Base-by-base conservation (phyloP, 1,140 invertebrate genomes). In the Zophobas morio region DNA sequence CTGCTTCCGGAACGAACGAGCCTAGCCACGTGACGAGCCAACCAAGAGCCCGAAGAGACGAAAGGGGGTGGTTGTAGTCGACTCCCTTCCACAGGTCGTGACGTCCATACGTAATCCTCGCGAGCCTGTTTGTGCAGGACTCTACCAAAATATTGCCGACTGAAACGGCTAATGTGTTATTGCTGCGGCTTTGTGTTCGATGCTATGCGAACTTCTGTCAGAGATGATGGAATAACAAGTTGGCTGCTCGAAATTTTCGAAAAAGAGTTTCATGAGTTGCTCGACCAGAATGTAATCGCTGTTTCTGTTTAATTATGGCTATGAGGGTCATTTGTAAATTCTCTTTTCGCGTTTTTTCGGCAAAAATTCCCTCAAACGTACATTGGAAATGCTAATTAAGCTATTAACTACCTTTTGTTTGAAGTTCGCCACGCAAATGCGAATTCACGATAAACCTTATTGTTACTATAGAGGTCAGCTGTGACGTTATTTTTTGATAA, bases 91-190 rank as follows among this genome's bases (percentile, higher is more conserved):
- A 54, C 37, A 66, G 42, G 33, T 70, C 80, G 80, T 81, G 80
- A 81, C 78, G 78, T 75, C 72, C 80, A 81, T 81, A 81, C 78
- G 47, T 81, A 81, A 81, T 81, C 80, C 80, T 76, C 51, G 74
- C 57, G 32, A 32, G 74, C 40, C 47, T 78, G 78, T 81, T 81
- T 81, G 74, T 78, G 72, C 74, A 78, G 66, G 66, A 75, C 66
- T 57, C 78, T 80, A 76, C 75, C 80, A 81, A 81, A 81, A 81
- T 79, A 81, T 79, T 79, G 74, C 63, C 42, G 78, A 77, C 77
- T 75, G 51, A 76, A 74, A 53, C 34, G 66, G 39, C 70, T 79
- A 79, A 79, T 79, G 78, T 79, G 78, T 79, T 79, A 77, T 79
- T 79, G 76, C 76, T 74, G 70, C 39, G 57, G 74, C 53, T 71